Conservation (phyloP, 2,797 vertebrate species). For the Clamator glandarius region DNA sequence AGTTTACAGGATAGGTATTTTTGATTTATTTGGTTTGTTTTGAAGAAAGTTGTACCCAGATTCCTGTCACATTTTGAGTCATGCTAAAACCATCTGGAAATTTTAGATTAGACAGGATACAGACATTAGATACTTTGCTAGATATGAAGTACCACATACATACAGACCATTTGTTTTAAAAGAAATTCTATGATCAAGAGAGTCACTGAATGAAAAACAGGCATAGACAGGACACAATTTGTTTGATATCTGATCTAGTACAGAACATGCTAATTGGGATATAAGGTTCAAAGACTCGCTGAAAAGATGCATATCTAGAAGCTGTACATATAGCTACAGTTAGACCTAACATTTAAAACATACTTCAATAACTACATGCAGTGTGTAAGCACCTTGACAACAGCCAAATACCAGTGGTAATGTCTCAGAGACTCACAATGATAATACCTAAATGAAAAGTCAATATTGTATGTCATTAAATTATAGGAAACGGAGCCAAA, state of each 20-base stretch:
- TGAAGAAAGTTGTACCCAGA: neutral
- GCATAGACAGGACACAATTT: neutral
- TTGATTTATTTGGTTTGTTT: neutral
- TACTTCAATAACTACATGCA: neutral
- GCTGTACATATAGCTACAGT: neutral
- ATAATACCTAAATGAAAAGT: neutral
- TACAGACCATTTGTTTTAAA: neutral
- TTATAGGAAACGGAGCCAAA: neutral
- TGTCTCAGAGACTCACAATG: neutral
- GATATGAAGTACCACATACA: neutral
- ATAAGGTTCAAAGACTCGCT: neutral
- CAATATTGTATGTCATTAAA: neutral
- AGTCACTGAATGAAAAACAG: neutral
- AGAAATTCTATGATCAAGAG: neutral
- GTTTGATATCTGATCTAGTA: conserved; percentile 18
- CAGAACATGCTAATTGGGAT: neutral
- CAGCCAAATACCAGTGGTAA: neutral
- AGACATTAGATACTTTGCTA: neutral
- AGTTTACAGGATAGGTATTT: neutral
- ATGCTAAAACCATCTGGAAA: neutral
- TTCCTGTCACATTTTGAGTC: neutral
- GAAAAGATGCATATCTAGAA: neutral
- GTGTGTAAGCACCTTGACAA: neutral
- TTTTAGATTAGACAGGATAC: neutral
- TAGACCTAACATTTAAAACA: neutral